Conservation (phyloP, 1,140 invertebrate genomes). For the fruit fly (Drosophila melanogaster) region DNA sequence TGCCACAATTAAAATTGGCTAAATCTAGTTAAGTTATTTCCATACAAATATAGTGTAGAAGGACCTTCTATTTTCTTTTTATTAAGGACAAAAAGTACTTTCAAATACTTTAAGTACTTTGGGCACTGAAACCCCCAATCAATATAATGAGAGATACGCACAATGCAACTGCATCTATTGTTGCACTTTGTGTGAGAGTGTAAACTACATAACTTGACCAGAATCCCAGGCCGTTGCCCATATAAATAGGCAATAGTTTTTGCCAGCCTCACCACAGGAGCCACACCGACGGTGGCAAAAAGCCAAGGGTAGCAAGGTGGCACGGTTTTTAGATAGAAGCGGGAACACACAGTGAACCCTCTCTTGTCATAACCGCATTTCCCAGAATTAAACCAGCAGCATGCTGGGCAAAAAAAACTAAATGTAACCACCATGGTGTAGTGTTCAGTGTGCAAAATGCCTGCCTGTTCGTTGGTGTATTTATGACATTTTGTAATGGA, state of each 20-base stretch:
- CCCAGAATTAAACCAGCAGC: slow-evolving; percentile 25
- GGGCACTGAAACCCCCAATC: slow-evolving; percentile 37
- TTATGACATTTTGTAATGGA: slow-evolving; percentile 53
- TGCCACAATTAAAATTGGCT: too few species aligned
- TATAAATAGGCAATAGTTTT: slow-evolving; percentile 52
- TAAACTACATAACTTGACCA: slow-evolving; percentile 22
- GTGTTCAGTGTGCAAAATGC: slow-evolving; percentile 12
- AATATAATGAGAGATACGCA: slow-evolving; percentile 30
- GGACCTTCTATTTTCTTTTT: background rate
- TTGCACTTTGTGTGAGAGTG: background rate
- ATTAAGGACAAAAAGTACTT: background rate
- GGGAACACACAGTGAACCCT: slow-evolving; percentile 15
- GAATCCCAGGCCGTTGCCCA: slow-evolving; percentile 11
- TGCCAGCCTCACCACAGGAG: slow-evolving; percentile 23
- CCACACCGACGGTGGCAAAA: slow-evolving; percentile 32
- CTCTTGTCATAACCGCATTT: slow-evolving; percentile 29
- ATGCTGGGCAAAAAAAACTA: background rate
- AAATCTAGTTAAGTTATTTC: too few species aligned
- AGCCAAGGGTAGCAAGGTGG: background rate
- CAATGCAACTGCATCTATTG: background rate
- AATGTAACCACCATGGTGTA: slow-evolving; percentile 11
- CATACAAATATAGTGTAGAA: too few species aligned
- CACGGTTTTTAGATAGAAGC: background rate
- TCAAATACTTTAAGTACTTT: slow-evolving; percentile 13
- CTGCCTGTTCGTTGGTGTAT: slow-evolving; percentile 18